Base-by-base conservation (phyloP, 2,888 invertebrate species). In the Eueremaeus valkanovi region DNA sequence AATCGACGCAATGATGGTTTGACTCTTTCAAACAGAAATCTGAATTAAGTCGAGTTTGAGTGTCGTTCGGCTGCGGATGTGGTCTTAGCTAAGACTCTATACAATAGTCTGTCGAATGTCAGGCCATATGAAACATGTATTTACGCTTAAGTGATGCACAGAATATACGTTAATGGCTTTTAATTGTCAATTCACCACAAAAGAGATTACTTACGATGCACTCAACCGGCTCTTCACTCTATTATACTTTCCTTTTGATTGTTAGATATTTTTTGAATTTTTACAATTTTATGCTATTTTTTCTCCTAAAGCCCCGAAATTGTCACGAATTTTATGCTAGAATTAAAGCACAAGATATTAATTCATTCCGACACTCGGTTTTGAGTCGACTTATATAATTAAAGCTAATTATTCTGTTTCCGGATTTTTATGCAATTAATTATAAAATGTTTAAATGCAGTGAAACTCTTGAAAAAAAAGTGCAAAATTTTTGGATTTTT, bases 261-360 rank as follows among this genome's bases (percentile, higher is more conserved):
- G 58, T 58, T 58, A 58, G 11, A 58, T 58, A 9, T 49, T 49
- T 49, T 11, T 18, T 49, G n/a, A 8, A n/a, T n/a, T n/a, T 49
- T n/a, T 49, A 49, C 18, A 13, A n/a, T 49, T 49, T 49, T 8
- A 49, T 8, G 5, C 49, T 13, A n/a, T 11, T 13, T 49, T 49
- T 18, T 49, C 18, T n/a, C n/a, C 6, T 49, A 49, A 49, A n/a
- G n/a, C n/a, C n/a, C n/a, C n/a, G n/a, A 18, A 49, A 18, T 11
- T 49, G 49, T 49, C 49, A 49, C 49, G 49, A 49, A 49, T 49
- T 49, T 49, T n/a, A 49, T 49, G 49, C 49, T 18, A n/a, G 49
- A 49, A 13, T 49, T 49, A 8, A 49, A 13, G 5, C n/a, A n/a
- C n/a, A n/a, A n/a, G n/a, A n/a, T n/a, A n/a, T n/a, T n/a, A n/a